Conservation (phyloP, 2,888 invertebrate species). For the Dryomyza anilis region DNA sequence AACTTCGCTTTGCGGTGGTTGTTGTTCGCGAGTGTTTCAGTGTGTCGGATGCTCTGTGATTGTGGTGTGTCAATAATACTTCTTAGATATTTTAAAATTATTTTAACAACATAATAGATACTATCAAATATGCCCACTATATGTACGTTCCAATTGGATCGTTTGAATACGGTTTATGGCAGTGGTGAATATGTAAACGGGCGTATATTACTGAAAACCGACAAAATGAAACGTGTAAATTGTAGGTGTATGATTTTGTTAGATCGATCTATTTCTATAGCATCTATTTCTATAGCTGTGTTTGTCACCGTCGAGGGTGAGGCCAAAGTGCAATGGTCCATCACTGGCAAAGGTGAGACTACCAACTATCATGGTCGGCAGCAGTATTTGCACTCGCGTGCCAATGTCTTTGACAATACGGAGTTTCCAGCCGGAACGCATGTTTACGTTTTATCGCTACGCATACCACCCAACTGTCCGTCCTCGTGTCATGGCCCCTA, state of each 20-base stretch:
- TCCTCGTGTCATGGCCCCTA: slow-evolving; percentile 77
- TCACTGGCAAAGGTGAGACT: slow-evolving; percentile 52
- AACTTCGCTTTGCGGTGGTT: not conserved
- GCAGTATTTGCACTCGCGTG: slow-evolving; percentile 52
- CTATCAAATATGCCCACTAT: slow-evolving; percentile 58
- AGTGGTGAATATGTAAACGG: slow-evolving; percentile 54
- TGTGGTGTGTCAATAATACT: no score
- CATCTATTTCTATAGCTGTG: slow-evolving; percentile 41
- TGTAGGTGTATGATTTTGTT: slow-evolving; percentile 36
- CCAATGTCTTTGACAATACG: slow-evolving; percentile 50
- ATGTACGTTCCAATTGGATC: slow-evolving; percentile 55
- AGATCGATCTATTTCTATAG: not conserved
- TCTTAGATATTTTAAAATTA: not conserved
- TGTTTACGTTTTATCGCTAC: slow-evolving; percentile 77
- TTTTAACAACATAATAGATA: no score
- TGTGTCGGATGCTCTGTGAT: no score
- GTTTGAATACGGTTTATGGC: slow-evolving; percentile 48
- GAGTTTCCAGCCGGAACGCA: slow-evolving; percentile 59
- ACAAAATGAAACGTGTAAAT: slow-evolving; percentile 53
- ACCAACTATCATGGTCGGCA: slow-evolving; percentile 54
- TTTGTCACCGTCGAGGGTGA: slow-evolving; percentile 55
- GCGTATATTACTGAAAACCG: slow-evolving; percentile 50
- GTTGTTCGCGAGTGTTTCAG: not conserved
- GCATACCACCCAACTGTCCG: slow-evolving; percentile 67
- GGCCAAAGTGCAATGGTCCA: slow-evolving; percentile 56